Evolutionary conservation across 2,113 vertebrate species (phyloP).

Genomic region (Leiothrix lutea): DNA sequence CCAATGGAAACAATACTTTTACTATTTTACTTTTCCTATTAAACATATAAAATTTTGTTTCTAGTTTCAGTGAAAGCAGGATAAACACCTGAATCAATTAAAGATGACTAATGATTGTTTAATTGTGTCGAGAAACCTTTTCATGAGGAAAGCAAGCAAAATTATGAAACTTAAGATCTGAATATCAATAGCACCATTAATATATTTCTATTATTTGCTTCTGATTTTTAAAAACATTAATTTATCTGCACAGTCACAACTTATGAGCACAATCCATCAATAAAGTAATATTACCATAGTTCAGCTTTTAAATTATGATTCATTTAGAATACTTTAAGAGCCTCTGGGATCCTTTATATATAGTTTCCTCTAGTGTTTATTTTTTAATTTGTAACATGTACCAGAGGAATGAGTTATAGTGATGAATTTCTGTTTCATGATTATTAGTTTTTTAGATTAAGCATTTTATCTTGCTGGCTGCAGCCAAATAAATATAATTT

Average conservation of each 20-base stretch:
- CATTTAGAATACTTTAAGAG: conserved; percentile 8
- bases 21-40: neutral
- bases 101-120: neutral
- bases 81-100: neutral
- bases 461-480: neutral
- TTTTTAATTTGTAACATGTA: conserved; percentile 34
- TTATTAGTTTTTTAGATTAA: conserved; percentile 53
- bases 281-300: neutral
- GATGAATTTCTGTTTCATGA: conserved; percentile 12
- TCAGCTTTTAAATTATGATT: conserved; percentile 49
- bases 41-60: neutral
- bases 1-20: neutral
- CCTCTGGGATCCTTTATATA: neutral
- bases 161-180: neutral
- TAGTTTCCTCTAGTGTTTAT: conserved; percentile 39
- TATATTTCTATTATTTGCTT: neutral
- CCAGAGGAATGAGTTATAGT: conserved; percentile 13
- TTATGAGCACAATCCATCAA: conserved; percentile 19
- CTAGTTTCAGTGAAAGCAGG: neutral
- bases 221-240: neutral
- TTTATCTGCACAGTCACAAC: neutral
- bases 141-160: neutral
- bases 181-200: neutral
- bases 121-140: neutral
- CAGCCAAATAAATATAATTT: conserved; percentile 16